Evolutionary conservation across 2,113 vertebrate genomes (phyloP).

Genomic region (Laticauda colubrina): DNA sequence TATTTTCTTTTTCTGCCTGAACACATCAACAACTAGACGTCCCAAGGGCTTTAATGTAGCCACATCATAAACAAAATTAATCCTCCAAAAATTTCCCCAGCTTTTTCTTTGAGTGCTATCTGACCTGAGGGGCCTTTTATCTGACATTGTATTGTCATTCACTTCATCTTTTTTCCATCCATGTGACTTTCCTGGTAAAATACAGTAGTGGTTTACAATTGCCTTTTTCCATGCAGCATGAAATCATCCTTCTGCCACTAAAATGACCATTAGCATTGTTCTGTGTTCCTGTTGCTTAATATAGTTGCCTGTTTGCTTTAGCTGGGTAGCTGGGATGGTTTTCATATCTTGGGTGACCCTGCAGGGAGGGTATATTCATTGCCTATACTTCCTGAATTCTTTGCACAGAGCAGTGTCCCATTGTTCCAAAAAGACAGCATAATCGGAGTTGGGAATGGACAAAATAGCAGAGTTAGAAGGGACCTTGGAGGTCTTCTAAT

Average conservation of each 20-base stretch:
- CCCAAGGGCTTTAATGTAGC: neutral
- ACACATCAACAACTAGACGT: neutral
- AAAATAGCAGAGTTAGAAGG: neutral
- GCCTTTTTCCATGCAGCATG: neutral
- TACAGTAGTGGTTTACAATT: neutral
- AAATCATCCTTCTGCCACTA: neutral
- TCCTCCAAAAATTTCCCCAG: neutral
- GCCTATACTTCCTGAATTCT: neutral
- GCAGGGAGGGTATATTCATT: neutral
- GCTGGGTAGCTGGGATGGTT: neutral
- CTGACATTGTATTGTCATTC: neutral
- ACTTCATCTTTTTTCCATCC: neutral
- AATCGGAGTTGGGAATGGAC: neutral
- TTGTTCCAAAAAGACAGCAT: neutral
- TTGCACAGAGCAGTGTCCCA: neutral
- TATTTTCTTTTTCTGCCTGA: neutral
- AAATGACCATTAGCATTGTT: neutral
- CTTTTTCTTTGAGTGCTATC: neutral
- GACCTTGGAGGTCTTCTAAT: neutral
- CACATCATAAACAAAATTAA: neutral
- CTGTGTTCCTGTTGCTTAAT: neutral
- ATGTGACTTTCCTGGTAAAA: neutral
- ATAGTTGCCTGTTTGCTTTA: neutral
- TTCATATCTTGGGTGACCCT: neutral
- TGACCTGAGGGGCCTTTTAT: neutral